A percentile compares a stretch with the other conserved stretches of the same genome.
Conservation (phyloP, 2,113 vertebrate species). For the Crotalus helleri region DNA sequence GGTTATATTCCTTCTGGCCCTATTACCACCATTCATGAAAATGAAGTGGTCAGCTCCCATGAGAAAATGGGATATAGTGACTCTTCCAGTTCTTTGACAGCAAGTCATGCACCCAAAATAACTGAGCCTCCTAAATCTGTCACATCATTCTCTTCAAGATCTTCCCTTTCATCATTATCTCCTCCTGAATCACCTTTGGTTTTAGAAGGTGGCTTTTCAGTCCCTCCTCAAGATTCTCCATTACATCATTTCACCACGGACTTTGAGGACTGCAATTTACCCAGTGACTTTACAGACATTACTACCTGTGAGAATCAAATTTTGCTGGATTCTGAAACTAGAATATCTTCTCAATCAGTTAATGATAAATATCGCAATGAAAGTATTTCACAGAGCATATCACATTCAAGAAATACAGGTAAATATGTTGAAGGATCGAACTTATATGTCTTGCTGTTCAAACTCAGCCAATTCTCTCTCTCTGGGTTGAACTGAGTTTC, state of each 20-base stretch:
- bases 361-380: conserved; percentile 63
- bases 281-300: conserved; percentile 64
- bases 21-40: conserved; percentile 87
- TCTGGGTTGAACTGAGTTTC: neutral
- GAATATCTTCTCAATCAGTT: conserved; percentile 47
- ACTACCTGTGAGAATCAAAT: conserved; percentile 66
- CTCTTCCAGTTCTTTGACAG: conserved; percentile 41
- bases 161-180: conserved; percentile 82
- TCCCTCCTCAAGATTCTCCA: conserved; percentile 62
- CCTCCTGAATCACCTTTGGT: conserved; percentile 80
- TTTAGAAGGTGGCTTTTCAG: conserved; percentile 69
- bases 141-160: conserved; percentile 79
- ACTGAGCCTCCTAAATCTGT: conserved; percentile 79
- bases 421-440: conserved; percentile 20
- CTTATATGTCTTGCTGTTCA: neutral
- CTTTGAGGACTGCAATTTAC: conserved; percentile 73
- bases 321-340: conserved; percentile 61
- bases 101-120: conserved; percentile 58
- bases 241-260: conserved; percentile 64
- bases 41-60: conserved; percentile 75
- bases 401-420: conserved; percentile 68
- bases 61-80: conserved; percentile 59
- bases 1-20: conserved; percentile 74
- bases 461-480: neutral
- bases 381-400: conserved; percentile 46